Evolutionary conservation across 2,888 invertebrate species (phyloP).

Genomic region (Hesperia comma): DNA sequence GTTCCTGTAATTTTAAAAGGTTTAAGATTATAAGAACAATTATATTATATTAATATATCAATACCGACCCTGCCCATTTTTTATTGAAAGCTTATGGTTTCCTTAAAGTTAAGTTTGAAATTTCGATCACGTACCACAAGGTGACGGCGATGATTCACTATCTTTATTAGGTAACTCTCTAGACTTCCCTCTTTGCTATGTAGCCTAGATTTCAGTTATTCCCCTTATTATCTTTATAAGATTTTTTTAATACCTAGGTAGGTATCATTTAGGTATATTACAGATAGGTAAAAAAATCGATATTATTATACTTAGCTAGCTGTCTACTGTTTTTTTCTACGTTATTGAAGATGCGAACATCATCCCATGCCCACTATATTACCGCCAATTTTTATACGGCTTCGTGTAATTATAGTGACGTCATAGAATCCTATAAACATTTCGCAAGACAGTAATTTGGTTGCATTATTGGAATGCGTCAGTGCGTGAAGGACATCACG

Average conservation of each 20-base stretch:
- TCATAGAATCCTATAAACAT: background rate
- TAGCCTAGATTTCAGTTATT: background rate
- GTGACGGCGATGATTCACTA: background rate
- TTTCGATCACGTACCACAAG: background rate
- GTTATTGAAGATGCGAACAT: background rate
- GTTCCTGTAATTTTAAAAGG: no score
- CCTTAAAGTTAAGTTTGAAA: no score
- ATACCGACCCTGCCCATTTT: no score
- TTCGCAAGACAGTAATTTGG: no score
- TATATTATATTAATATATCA: no score
- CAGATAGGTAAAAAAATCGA: no score
- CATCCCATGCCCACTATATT: background rate
- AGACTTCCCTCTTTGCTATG: background rate
- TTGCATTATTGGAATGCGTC: slow-evolving; percentile 54
- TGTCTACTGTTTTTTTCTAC: no score
- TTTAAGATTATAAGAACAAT: no score
- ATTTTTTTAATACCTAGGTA: no score
- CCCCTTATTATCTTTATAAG: background rate
- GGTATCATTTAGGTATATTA: no score
- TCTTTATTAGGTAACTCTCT: background rate
- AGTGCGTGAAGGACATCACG: slow-evolving; percentile 71
- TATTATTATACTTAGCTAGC: no score
- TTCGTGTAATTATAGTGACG: background rate
- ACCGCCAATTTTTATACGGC: background rate
- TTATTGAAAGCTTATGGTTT: no score